These are phyloP conservation scores for Tragulus kanchil DNA, from an alignment of 2,113 vertebrate genomes.

Conservation along the genomic window DNA sequence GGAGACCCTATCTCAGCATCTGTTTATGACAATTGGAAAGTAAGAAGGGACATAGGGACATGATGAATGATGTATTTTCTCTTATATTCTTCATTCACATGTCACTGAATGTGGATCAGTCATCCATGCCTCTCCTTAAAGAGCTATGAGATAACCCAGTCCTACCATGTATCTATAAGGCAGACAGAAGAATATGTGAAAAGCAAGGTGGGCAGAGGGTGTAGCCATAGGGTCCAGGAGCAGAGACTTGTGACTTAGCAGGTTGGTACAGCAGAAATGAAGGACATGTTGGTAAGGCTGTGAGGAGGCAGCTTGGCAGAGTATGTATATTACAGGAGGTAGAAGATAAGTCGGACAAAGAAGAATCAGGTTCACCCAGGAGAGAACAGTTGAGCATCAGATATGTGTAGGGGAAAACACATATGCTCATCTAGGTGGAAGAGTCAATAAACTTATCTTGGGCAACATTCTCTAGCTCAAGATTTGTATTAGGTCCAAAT, in stretches of 20 bases:
- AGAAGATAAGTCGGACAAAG: background rate
- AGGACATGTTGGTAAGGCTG: background rate
- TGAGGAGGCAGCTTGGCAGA: background rate
- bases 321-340: background rate
- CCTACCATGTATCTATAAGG: background rate
- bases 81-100: background rate
- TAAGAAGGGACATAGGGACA: background rate
- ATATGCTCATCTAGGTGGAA: background rate
- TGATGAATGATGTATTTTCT: background rate
- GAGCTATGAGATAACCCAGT: background rate
- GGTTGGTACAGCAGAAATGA: background rate
- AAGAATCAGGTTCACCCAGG: background rate
- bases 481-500: background rate
- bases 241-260: background rate
- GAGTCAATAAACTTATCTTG: background rate
- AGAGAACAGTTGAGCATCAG: background rate
- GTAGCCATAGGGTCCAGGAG: accelerated
- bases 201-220: background rate
- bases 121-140: background rate
- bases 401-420: background rate
- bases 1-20: background rate
- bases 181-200: background rate
- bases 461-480: background rate
- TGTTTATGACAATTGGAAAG: background rate
- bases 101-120: background rate